phyloP scores from a whole-genome alignment of 2,113 vertebrate genomes.

The Pseudorectes ferrugineus region DNA sequence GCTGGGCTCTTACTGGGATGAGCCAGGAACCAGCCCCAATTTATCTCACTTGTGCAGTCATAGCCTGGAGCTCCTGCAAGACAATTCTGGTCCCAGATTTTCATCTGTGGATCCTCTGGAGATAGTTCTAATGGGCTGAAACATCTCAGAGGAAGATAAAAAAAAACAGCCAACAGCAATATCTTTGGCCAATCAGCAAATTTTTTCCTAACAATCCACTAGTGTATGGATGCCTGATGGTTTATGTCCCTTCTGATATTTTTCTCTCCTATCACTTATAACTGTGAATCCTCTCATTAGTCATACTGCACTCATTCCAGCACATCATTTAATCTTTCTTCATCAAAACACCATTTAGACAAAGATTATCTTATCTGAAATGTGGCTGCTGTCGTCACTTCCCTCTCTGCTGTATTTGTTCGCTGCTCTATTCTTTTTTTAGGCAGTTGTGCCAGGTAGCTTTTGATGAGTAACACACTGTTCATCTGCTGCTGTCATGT shows the following conservation, averaged over 20 bases:
- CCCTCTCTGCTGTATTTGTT: constrained; percentile 1
- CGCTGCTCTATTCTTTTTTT: neutral
- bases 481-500: neutral
- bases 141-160: neutral
- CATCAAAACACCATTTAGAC: constrained; percentile 29
- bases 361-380: constrained; percentile 21
- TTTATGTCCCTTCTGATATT: constrained; percentile 1
- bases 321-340: constrained; percentile 15
- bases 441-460: neutral
- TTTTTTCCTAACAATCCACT: neutral
- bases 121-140: neutral
- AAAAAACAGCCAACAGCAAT: neutral
- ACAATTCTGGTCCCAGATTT: neutral
- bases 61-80: neutral
- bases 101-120: neutral
- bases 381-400: neutral
- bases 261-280: neutral
- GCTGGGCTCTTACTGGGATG: neutral
- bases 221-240: neutral
- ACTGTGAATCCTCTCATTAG: constrained; percentile 23
- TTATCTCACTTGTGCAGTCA: neutral
- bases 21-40: neutral
- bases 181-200: neutral
- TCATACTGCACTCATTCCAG: constrained; percentile 22
- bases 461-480: constrained; percentile 16